These are phyloP conservation scores for Paragorgia papillata DNA, from an alignment of 92 coral and sea anemone genomes.

Conservation along the genomic window DNA sequence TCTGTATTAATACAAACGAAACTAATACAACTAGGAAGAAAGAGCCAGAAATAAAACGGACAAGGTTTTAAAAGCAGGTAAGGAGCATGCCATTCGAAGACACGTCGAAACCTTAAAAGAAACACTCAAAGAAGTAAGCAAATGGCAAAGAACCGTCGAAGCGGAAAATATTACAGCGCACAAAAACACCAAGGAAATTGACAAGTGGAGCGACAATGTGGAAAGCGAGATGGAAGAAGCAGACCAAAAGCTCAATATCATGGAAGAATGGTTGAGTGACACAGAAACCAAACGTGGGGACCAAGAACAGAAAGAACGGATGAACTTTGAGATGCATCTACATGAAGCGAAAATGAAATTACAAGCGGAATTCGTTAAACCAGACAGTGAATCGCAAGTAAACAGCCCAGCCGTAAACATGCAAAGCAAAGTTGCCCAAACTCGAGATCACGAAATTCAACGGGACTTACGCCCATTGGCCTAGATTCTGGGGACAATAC, in stretches of 20 bases:
- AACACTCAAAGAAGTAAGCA: slow-evolving; percentile 25
- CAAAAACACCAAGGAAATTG: slow-evolving; percentile 31
- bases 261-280: slow-evolving; percentile 38
- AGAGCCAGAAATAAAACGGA: background rate
- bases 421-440: slow-evolving; percentile 31
- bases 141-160: slow-evolving; percentile 23
- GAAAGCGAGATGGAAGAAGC: slow-evolving; percentile 28
- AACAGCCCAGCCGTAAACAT: background rate
- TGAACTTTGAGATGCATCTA: slow-evolving; percentile 23
- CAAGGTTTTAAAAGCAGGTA: background rate
- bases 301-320: slow-evolving; percentile 39
- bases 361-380: slow-evolving; percentile 40
- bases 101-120: slow-evolving; percentile 1
- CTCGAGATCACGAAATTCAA: slow-evolving; percentile 38
- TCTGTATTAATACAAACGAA: background rate
- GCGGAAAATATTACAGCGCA: slow-evolving; percentile 31
- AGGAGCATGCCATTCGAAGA: background rate
- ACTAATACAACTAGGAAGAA: slow-evolving; percentile 5
- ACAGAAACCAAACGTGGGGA: slow-evolving; percentile 11
- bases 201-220: background rate
- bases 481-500: slow-evolving; percentile 51
- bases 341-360: slow-evolving; percentile 42
- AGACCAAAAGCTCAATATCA: slow-evolving; percentile 14
- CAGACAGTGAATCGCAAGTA: background rate
- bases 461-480: slow-evolving; percentile 49